Base-by-base conservation (phyloP, 2,888 invertebrate species). In the Heliconius hortense region DNA sequence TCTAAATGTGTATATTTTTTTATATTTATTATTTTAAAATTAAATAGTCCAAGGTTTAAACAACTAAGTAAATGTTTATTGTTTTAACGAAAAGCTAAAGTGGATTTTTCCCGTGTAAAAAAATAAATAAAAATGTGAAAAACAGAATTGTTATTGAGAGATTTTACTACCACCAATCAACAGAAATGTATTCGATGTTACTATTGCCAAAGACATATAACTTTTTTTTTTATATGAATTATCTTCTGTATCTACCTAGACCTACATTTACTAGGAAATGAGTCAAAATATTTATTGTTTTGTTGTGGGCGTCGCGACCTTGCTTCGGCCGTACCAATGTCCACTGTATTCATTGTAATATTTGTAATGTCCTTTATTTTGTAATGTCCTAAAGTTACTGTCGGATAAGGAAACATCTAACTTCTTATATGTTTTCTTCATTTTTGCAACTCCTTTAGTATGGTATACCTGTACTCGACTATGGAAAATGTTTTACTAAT, bases 231-330 rank as follows among this genome's bases (percentile, higher is more conserved):
- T 62, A 78, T 73, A 72, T 77, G 75, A 77, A 72, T 72, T 78
- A 77, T 73, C 26, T 69, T 56, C 28, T 56, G 13, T 56, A 60
- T 24, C 48, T 77, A 82, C 81, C 84, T 84, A 87, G 84, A 86
- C 83, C 84, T 81, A 84, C 78, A 83, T 84, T 81, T 78, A 78
- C 74, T 83, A 90, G 89, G 89, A 89, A 90, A 86, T 85, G 86
- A 86, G 80, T 85, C 84, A 84, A 87, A 86, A 87, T 86, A 87
- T 87, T 81, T 86, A 85, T 87, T 86, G 84, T 86, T 83, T 80
- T 77, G 77, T 73, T 76, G 91, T 90, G 86, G 90, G 91, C 82
- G 90, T 82, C 81, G 74, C 79, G 80, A 87, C 91, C 91, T 91
- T 91, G 90, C 80, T 76, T 83, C 11, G 82, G 84, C 83, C 81